These are phyloP conservation scores for Drosophila repleta DNA, from an alignment of 1,140 invertebrate genomes.

Conservation along the genomic window DNA sequence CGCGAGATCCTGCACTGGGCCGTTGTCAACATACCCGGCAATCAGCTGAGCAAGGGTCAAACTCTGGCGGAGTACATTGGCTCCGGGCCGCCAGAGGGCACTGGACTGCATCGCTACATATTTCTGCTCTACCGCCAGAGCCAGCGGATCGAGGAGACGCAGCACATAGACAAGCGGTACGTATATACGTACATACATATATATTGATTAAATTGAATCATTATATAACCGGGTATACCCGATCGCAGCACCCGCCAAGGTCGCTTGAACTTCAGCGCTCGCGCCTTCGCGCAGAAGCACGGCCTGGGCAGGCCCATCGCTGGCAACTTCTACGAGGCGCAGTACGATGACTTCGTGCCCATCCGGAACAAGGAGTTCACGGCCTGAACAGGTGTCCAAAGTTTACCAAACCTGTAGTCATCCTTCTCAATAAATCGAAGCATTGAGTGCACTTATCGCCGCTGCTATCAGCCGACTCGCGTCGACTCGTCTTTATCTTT, in stretches of 20 bases:
- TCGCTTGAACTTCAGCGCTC: slow-evolving; percentile 91
- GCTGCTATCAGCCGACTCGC: slow-evolving; percentile 21
- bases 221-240: background rate
- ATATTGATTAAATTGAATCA: slow-evolving; percentile 13
- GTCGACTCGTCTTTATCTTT: slow-evolving; percentile 28
- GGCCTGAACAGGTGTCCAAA: slow-evolving; percentile 9
- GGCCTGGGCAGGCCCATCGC: slow-evolving; percentile 92
- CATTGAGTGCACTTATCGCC: slow-evolving; percentile 42
- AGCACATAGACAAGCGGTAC: slow-evolving; percentile 58
- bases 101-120: slow-evolving; percentile 95
- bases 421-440: slow-evolving; percentile 46
- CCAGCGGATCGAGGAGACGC: slow-evolving; percentile 41
- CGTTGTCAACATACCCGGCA: slow-evolving; percentile 94
- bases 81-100: slow-evolving; percentile 92
- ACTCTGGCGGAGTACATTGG: slow-evolving; percentile 92
- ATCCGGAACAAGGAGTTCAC: slow-evolving; percentile 59
- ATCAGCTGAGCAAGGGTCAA: slow-evolving; percentile 89
- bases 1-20: slow-evolving; percentile 97
- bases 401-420: background rate
- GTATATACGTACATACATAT: background rate
- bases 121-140: slow-evolving; percentile 93
- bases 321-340: slow-evolving; percentile 94
- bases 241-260: slow-evolving; percentile 86
- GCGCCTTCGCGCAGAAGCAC: slow-evolving; percentile 92
- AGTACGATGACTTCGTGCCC: slow-evolving; percentile 96